phyloP scores from a whole-genome alignment of 2,888 invertebrate genomes.

The Phrixothrix hirtus region DNA sequence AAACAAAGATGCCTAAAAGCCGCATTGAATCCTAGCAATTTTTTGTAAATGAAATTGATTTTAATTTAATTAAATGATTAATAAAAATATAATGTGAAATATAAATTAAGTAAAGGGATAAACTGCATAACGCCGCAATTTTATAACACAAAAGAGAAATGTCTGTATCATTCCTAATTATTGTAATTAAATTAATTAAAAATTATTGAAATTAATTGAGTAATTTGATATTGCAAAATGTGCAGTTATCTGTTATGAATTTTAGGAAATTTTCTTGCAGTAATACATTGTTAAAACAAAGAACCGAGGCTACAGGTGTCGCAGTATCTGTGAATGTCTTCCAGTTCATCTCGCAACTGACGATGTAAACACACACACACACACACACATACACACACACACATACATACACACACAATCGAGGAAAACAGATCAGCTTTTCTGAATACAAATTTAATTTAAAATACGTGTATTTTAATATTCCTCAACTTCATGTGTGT shows the following conservation, averaged over 20 bases:
- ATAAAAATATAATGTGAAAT: no score
- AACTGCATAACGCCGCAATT: no score
- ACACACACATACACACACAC: no score
- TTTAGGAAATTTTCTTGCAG: neutral
- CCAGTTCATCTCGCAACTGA: constrained; percentile 47
- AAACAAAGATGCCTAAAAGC: no score
- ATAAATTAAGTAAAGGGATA: no score
- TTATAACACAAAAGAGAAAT: no score
- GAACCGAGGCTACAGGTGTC: constrained; percentile 37
- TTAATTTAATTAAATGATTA: no score
- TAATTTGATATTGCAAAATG: neutral
- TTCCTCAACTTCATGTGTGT: constrained; percentile 44
- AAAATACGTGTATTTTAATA: constrained; percentile 51
- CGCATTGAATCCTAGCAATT: no score
- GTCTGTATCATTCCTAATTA: neutral
- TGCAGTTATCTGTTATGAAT: neutral
- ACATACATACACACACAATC: no score
- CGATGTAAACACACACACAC: constrained; percentile 51
- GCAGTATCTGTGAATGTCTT: constrained; percentile 38
- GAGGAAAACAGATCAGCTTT: constrained; percentile 53
- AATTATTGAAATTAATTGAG: neutral
- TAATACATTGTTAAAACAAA: constrained; percentile 9
- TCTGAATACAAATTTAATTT: constrained; percentile 55
- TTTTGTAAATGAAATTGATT: no score
- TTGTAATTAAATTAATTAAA: constrained; percentile 2